Evolutionary conservation across 2,797 vertebrate genomes (phyloP), one percentile per base, ranked within the genome.

Genomic region (Nannoperca australis): DNA sequence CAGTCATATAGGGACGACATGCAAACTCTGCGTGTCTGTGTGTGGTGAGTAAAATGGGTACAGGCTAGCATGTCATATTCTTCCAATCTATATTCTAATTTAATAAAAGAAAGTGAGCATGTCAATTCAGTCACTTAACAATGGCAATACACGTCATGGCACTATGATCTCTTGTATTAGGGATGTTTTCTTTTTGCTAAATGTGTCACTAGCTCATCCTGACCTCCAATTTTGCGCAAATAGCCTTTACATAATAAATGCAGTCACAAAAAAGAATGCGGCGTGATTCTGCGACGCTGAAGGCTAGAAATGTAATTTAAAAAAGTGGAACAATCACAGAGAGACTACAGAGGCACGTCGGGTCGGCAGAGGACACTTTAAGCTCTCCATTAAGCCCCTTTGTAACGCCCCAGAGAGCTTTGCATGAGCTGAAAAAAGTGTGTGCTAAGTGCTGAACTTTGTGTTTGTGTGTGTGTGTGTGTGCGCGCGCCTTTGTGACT

Each of bases 291-390:
- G 75, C 7, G 1, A 71, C 0, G 44, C 81, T 72, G 61, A 65
- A 56, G 81, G 89, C 78, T 59, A 81, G 6, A 86, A 76, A 87
- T 73, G 51, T 74, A 68, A 83, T 88, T 87, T 85, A 14, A 63
- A 92, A 89, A 90, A 84, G 69, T 80, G 79, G 80, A 88, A 88
- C 88, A 85, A 87, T 84, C 81, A 70, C 54, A 77, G 27, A 54
- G 82, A 85, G 80, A 87, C 54, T 38, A 13, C 11, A 17, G 69
- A 80, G 70, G 69, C 78, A 83, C 62, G 79, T 44, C 47, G 79
- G 84, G 78, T 82, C 20, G 1, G 69, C 32, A 66, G 79, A 85
- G 73, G 65, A 82, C 69, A 63, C 60, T 73, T 83, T 70, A 66
- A 88, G 73, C 70, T 70, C 68, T 74, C 66, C 78, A 79, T 76